Evolutionary conservation across 2,888 invertebrate species (phyloP).

Genomic region (Limnephilus auricula): DNA sequence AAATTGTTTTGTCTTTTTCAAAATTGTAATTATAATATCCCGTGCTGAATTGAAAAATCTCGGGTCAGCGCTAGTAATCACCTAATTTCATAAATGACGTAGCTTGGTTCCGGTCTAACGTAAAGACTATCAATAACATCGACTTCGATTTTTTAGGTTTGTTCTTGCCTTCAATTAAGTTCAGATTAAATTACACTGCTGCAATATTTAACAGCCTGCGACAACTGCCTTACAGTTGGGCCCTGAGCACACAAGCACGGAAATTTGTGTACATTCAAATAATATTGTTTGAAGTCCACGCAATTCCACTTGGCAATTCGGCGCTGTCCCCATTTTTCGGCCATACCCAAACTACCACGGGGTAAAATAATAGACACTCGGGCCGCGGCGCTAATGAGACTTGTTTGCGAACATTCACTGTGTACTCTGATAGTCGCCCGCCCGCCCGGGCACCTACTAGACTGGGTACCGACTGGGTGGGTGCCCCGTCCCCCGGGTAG

Average conservation of each 20-base stretch:
- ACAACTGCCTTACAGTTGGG: not conserved
- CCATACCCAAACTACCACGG: constrained; percentile 3
- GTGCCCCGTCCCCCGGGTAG: not conserved
- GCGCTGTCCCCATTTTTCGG: not conserved
- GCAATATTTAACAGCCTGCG: not conserved
- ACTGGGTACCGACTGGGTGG: not conserved
- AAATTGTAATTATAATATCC: too few species aligned
- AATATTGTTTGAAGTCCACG: constrained; percentile 6
- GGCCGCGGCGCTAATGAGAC: constrained; percentile 57
- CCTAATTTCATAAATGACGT: not conserved
- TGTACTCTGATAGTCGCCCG: constrained; percentile 38
- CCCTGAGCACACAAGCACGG: not conserved
- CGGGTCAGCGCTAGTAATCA: too few species aligned
- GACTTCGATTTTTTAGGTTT: not conserved
- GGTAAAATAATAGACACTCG: constrained; percentile 42
- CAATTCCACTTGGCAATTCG: constrained; percentile 4
- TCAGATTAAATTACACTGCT: not conserved
- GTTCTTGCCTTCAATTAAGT: not conserved
- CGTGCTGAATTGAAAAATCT: too few species aligned
- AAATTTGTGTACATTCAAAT: not conserved
- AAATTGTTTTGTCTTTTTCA: too few species aligned
- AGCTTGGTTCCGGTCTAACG: not conserved
- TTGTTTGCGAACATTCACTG: constrained; percentile 58
- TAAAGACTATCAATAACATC: not conserved
- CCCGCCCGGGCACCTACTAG: not conserved